Conservation (phyloP, 1,140 invertebrate genomes). For the Drosophila tsacasi region DNA sequence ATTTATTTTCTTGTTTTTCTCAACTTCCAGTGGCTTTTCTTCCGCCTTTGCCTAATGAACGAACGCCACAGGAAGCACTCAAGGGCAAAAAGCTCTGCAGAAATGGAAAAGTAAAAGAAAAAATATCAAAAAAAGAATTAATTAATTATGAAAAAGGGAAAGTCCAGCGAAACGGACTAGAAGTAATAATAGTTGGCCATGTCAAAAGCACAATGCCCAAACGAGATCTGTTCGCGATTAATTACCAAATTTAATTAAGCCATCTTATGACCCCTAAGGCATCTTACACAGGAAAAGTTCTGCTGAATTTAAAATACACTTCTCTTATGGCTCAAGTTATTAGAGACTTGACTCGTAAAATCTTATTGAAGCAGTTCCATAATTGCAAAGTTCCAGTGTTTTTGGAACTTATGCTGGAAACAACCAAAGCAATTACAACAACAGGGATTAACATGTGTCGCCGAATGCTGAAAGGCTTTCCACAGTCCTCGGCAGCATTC, state of each 20-base stretch:
- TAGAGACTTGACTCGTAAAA: no score
- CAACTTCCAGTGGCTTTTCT: constrained; percentile 29
- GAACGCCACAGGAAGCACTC: constrained; percentile 76
- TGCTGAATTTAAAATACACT: neutral
- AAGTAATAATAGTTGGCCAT: constrained; percentile 32
- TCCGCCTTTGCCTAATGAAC: constrained; percentile 72
- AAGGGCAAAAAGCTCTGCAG: constrained; percentile 50
- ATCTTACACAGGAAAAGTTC: neutral
- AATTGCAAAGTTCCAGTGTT: neutral
- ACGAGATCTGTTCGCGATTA: constrained; percentile 14
- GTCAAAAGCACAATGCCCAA: constrained; percentile 24
- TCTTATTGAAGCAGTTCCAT: neutral
- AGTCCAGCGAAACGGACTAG: constrained; percentile 14
- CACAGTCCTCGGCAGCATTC: constrained; percentile 65
- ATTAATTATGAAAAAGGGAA: constrained; percentile 38
- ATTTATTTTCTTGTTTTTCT: constrained; percentile 16
- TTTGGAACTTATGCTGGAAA: neutral
- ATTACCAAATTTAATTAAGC: constrained; percentile 62
- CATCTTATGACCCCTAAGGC: constrained; percentile 10
- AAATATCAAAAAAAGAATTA: constrained; percentile 3
- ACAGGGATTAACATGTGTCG: constrained; percentile 77
- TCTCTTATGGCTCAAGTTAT: neutral
- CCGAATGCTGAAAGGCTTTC: constrained; percentile 67
- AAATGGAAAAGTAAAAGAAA: constrained; percentile 29
- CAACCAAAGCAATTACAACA: constrained; percentile 33